Percentiles rank a stretch among this genome's conserved stretches.
These are phyloP conservation scores for Catharus ustulatus DNA, from an alignment of 2,797 vertebrate species.

Conservation along the genomic window DNA sequence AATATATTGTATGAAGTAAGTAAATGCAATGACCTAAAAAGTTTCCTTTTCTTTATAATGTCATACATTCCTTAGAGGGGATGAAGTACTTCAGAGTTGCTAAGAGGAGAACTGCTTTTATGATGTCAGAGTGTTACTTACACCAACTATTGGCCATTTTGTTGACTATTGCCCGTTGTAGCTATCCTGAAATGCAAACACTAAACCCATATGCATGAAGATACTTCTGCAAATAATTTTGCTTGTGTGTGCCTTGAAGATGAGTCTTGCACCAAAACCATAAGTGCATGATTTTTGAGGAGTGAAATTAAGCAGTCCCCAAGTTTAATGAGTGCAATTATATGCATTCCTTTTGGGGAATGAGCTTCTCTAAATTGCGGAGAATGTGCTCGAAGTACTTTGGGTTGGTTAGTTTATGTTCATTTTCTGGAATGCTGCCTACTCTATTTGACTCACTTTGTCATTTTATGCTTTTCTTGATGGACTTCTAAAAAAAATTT, in stretches of 20 bases:
- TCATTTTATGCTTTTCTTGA: conserved; percentile 38
- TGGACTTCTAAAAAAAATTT: conserved; percentile 45
- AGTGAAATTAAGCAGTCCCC: not conserved
- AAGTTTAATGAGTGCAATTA: not conserved
- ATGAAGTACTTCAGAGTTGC: conserved; percentile 30
- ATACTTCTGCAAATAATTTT: not conserved
- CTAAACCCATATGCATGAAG: not conserved
- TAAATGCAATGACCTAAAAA: conserved; percentile 41
- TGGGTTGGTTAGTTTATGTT: not conserved
- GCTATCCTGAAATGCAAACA: not conserved
- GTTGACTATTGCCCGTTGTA: not conserved
- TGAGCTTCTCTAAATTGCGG: not conserved
- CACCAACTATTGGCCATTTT: not conserved
- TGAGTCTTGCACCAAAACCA: not conserved
- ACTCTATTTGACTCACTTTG: not conserved
- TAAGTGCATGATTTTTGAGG: not conserved
- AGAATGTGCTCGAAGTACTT: not conserved
- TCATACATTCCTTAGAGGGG: not conserved
- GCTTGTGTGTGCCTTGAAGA: not conserved
- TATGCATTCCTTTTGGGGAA: not conserved
- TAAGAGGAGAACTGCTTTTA: conserved; percentile 22
- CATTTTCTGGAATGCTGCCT: conserved; percentile 24
- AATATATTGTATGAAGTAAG: conserved; percentile 33
- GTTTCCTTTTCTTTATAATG: conserved; percentile 19
- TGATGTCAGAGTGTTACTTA: not conserved